A percentile compares a stretch with the other conserved stretches of the same genome.
Conservation (phyloP, 2,797 vertebrate genomes). For the Antrozous pallidus region DNA sequence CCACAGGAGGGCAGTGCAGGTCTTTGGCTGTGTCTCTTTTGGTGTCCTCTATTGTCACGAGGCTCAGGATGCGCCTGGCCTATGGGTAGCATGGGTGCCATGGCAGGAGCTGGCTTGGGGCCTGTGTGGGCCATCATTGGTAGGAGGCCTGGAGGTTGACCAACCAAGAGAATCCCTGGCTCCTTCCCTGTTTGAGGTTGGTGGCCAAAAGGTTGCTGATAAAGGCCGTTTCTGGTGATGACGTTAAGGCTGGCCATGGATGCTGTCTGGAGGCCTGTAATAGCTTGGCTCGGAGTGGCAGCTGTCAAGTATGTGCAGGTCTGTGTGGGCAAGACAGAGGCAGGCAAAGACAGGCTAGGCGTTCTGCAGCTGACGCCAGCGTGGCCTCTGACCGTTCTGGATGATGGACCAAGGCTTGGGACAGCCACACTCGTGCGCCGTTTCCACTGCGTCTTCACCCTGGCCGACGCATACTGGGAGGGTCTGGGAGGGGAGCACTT, state of each 20-base stretch:
- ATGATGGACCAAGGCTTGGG: not conserved
- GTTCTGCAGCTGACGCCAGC: not conserved
- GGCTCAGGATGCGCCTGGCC: constrained; percentile 7
- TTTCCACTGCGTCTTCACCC: constrained; percentile 36
- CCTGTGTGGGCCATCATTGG: constrained; percentile 5
- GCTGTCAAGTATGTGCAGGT: not conserved
- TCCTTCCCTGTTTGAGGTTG: constrained; percentile 72
- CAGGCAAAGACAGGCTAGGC: constrained; percentile 3
- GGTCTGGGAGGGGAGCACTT: constrained; percentile 52
- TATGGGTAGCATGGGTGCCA: not conserved
- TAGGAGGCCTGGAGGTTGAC: not conserved
- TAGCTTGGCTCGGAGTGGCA: constrained; percentile 31
- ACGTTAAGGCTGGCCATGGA: constrained; percentile 17
- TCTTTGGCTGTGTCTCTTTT: constrained; percentile 19
- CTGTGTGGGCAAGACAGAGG: not conserved
- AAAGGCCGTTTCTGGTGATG: not conserved
- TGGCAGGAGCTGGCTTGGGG: constrained; percentile 49
- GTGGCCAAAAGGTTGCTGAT: constrained; percentile 9
- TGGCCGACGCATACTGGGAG: constrained; percentile 6
- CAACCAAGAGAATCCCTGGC: constrained; percentile 40
- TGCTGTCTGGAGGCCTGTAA: constrained; percentile 31
- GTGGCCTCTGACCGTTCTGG: not conserved
- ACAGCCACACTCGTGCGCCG: constrained; percentile 48
- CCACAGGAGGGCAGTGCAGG: constrained; percentile 28
- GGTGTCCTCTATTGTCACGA: constrained; percentile 43